Conservation (phyloP, 1,140 invertebrate genomes). For the Pygmarrhopalites habei region DNA sequence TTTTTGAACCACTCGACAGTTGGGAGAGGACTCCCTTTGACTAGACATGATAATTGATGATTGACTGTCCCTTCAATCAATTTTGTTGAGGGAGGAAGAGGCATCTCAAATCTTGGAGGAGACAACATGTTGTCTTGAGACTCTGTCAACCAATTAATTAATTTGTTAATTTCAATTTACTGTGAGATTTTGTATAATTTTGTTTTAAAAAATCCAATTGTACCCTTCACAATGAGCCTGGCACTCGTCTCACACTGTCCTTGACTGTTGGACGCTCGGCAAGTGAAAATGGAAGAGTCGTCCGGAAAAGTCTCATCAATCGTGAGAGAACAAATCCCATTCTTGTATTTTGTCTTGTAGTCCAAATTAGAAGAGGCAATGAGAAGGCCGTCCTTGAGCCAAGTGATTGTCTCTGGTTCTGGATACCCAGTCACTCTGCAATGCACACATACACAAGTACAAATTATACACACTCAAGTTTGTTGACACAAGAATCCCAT, state of each 20-base stretch:
- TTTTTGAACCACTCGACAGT: slow-evolving; percentile 74
- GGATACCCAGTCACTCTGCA: slow-evolving; percentile 23
- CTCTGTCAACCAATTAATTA: background rate
- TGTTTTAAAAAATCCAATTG: too few relatives aligned
- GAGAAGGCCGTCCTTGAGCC: slow-evolving; percentile 65
- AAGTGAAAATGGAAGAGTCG: slow-evolving; percentile 70
- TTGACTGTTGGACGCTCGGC: slow-evolving; percentile 58
- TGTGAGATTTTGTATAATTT: background rate
- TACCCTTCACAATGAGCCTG: slow-evolving; percentile 62
- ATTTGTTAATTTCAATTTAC: slow-evolving; percentile 41
- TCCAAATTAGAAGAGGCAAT: slow-evolving; percentile 60
- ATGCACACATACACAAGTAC: too few relatives aligned
- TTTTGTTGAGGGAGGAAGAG: background rate
- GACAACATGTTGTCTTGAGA: background rate
- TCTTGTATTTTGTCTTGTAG: slow-evolving; percentile 52
- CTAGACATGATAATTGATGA: slow-evolving; percentile 43
- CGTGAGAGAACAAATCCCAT: slow-evolving; percentile 55
- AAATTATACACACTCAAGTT: too few relatives aligned
- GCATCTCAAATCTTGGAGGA: slow-evolving; percentile 1
- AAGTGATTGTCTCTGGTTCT: slow-evolving; percentile 51
- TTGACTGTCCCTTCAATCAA: slow-evolving; percentile 6
- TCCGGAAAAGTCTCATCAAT: slow-evolving; percentile 76
- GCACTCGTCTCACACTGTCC: slow-evolving; percentile 67
- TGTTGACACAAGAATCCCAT: too few relatives aligned
- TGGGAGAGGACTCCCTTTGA: slow-evolving; percentile 66